Evolutionary conservation across 1,140 invertebrate genomes (phyloP).

Genomic region (Drosophila triauraria): DNA sequence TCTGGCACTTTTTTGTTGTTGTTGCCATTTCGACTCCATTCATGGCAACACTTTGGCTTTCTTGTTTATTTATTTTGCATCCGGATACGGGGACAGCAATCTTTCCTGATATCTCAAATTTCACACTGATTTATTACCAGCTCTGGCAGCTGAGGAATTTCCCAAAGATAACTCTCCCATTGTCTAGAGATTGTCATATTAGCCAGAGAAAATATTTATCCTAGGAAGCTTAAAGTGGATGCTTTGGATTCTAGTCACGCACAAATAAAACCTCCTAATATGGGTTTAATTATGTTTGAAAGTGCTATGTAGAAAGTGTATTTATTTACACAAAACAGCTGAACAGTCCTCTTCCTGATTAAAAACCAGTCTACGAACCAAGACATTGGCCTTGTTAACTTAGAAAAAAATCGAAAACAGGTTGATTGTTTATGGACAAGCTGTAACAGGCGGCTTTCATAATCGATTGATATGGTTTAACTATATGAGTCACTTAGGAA

Average conservation of each 20-base stretch:
- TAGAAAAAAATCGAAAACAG: constrained; percentile 14
- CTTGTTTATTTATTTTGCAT: constrained; percentile 21
- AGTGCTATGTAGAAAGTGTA: constrained; percentile 2
- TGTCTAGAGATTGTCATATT: constrained; percentile 8
- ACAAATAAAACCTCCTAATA: neutral
- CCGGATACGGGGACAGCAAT: constrained; percentile 10
- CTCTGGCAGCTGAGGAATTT: constrained; percentile 11
- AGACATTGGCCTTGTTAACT: constrained; percentile 41
- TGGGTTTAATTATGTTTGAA: neutral
- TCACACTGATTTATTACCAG: constrained; percentile 34
- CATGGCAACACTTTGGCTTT: constrained; percentile 25
- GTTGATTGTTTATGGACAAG: constrained; percentile 26
- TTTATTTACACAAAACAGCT: neutral
- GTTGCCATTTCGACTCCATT: constrained; percentile 26
- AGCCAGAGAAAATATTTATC: constrained; percentile 16
- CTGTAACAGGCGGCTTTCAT: neutral
- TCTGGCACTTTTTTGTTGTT: constrained; percentile 11
- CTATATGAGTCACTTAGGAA: constrained; percentile 10
- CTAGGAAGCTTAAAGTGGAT: neutral
- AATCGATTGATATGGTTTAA: constrained; percentile 9
- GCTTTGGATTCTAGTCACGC: neutral
- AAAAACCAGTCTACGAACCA: constrained; percentile 28
- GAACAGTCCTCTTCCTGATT: constrained; percentile 25
- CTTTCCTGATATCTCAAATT: constrained; percentile 20
- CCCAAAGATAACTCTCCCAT: neutral